Percentiles rank a stretch among this genome's conserved stretches.
These are phyloP conservation scores for Linnaemya tessellans DNA, from an alignment of 2,888 invertebrate genomes.

Conservation along the genomic window DNA sequence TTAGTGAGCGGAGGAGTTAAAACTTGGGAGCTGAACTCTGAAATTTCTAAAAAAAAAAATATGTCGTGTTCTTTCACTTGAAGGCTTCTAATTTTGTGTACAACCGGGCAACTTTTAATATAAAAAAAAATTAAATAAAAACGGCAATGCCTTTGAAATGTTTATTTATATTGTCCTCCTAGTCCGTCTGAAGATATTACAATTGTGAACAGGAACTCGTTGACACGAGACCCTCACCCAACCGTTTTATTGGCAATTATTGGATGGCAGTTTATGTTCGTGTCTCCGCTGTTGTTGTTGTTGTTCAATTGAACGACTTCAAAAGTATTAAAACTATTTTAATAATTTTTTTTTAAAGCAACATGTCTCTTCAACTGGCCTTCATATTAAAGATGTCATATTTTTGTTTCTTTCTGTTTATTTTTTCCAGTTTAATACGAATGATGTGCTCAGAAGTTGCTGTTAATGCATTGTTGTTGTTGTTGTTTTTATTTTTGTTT, in stretches of 20 bases:
- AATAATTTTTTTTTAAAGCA: constrained; percentile 47
- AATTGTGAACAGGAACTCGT: neutral
- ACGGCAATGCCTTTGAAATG: no score
- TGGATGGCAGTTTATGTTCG: constrained; percentile 37
- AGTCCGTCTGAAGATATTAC: neutral
- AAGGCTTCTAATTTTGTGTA: no score
- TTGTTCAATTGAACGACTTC: constrained; percentile 26
- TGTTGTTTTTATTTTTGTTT: constrained; percentile 39
- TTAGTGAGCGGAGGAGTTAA: no score
- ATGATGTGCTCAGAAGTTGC: constrained; percentile 39
- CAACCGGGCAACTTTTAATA: no score
- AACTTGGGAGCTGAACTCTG: no score
- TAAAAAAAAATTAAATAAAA: no score
- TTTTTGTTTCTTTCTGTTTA: constrained; percentile 4
- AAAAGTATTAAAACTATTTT: constrained; percentile 42
- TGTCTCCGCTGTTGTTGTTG: neutral
- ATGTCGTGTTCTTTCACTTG: no score
- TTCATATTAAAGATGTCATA: constrained; percentile 16
- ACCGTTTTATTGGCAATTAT: constrained; percentile 49
- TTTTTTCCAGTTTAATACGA: constrained; percentile 10
- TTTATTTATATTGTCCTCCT: no score
- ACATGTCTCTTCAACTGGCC: constrained; percentile 33
- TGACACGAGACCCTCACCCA: constrained; percentile 49
- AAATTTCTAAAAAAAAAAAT: no score
- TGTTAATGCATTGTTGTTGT: constrained; percentile 12